Evolutionary conservation across 2,113 vertebrate genomes (phyloP).

Genomic region (Dasyornis broadbenti): DNA sequence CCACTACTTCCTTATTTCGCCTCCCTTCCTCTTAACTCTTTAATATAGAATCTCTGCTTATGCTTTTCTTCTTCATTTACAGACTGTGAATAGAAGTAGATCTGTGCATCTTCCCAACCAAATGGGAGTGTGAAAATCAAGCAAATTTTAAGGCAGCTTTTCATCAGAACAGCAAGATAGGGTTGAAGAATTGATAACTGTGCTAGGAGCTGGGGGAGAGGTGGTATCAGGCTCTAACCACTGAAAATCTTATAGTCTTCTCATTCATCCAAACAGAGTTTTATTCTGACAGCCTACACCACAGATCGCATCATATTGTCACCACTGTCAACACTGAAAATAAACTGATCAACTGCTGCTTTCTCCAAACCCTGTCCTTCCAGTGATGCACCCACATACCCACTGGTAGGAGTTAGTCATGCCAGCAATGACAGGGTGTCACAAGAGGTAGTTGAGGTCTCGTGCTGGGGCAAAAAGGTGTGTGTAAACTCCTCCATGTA

Average conservation of each 20-base stretch:
- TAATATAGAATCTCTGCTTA: not conserved
- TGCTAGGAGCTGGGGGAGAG: not conserved
- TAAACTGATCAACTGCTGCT: not conserved
- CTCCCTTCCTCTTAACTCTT: conserved; percentile 54
- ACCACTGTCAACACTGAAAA: not conserved
- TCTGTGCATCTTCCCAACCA: not conserved
- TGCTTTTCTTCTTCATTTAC: not conserved
- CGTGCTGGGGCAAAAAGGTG: not conserved
- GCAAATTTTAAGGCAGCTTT: not conserved
- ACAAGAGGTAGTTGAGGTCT: not conserved
- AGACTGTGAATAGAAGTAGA: not conserved
- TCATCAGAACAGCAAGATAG: not conserved
- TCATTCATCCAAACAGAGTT: not conserved
- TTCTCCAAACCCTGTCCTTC: not conserved
- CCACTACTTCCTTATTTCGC: conserved; percentile 51
- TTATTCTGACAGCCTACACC: not conserved
- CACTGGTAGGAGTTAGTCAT: not conserved
- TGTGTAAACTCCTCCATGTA: not conserved
- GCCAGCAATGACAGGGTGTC: not conserved
- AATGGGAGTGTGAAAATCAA: not conserved
- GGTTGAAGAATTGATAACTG: not conserved
- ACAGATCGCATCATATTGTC: not conserved
- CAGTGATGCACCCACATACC: not conserved
- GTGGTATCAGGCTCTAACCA: not conserved
- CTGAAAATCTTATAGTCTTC: not conserved